These are phyloP conservation scores for Smithornis capensis DNA, from an alignment of 2,113 vertebrate species.

Conservation along the genomic window DNA sequence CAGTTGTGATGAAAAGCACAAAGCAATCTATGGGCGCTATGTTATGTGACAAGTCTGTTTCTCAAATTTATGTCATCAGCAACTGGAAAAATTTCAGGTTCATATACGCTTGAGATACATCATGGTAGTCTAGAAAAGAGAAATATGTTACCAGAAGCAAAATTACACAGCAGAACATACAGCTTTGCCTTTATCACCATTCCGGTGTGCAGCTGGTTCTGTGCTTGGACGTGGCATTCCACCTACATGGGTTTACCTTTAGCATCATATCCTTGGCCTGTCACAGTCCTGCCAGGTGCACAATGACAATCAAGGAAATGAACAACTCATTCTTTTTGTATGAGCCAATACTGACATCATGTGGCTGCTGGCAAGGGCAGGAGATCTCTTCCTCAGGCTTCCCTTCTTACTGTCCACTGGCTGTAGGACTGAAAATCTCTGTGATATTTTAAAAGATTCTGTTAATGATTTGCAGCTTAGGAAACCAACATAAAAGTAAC, in stretches of 20 bases:
- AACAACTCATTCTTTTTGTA: rapidly evolving
- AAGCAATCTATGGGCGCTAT: background rate
- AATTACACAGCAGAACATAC: background rate
- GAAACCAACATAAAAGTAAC: background rate
- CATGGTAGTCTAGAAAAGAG: background rate
- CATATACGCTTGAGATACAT: background rate
- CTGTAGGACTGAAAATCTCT: background rate
- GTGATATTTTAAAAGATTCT: background rate
- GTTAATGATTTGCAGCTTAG: background rate
- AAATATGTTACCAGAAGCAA: background rate
- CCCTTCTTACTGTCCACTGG: background rate
- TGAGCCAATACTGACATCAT: background rate
- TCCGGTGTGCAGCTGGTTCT: rapidly evolving
- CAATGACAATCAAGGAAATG: background rate
- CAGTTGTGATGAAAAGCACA: background rate
- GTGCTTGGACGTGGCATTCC: background rate
- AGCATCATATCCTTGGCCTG: no score
- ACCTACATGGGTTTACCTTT: background rate
- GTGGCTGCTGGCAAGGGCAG: background rate
- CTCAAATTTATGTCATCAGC: background rate
- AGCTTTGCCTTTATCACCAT: background rate
- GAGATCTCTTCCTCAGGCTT: background rate
- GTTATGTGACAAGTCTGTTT: background rate
- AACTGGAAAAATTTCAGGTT: background rate
- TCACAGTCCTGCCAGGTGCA: background rate